Evolutionary conservation across 2,888 invertebrate genomes (phyloP).

Genomic region (Phortica okadai): DNA sequence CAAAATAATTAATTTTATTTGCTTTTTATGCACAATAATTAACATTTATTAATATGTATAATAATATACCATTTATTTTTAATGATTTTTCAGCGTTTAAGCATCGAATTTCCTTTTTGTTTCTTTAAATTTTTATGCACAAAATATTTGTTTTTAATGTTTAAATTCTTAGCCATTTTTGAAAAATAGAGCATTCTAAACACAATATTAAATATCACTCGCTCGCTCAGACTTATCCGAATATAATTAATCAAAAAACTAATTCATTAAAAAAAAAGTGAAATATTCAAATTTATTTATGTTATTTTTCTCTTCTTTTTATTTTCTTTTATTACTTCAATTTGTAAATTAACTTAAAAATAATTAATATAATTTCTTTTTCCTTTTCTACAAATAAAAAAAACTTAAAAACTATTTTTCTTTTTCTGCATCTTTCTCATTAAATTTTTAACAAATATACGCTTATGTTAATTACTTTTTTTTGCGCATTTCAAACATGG

Average conservation of each 20-base stretch:
- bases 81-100: slow-evolving; percentile 52
- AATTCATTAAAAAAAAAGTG: slow-evolving; percentile 13
- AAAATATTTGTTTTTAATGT: slow-evolving; percentile 39
- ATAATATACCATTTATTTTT: slow-evolving; percentile 47
- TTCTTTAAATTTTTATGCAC: slow-evolving; percentile 33
- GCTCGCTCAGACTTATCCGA: slow-evolving; percentile 77
- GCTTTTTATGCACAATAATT: slow-evolving; percentile 44
- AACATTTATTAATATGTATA: slow-evolving; percentile 44
- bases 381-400: slow-evolving; percentile 47
- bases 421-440: slow-evolving; percentile 48
- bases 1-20: slow-evolving; percentile 25
- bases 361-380: slow-evolving; percentile 20
- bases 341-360: slow-evolving; percentile 31
- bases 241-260: slow-evolving; percentile 46
- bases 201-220: slow-evolving; percentile 74
- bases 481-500: slow-evolving; percentile 29
- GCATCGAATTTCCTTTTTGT: slow-evolving; percentile 48
- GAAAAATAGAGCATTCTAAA: slow-evolving; percentile 71
- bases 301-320: slow-evolving; percentile 3
- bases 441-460: slow-evolving; percentile 12
- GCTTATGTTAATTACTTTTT: slow-evolving; percentile 35
- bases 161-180: slow-evolving; percentile 37
- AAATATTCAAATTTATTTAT: slow-evolving; percentile 4
- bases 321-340: slow-evolving; percentile 23
- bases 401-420: slow-evolving; percentile 48